phyloP scores from a whole-genome alignment of 2,797 vertebrate genomes.

The Typhlichthys eigenmanni region DNA sequence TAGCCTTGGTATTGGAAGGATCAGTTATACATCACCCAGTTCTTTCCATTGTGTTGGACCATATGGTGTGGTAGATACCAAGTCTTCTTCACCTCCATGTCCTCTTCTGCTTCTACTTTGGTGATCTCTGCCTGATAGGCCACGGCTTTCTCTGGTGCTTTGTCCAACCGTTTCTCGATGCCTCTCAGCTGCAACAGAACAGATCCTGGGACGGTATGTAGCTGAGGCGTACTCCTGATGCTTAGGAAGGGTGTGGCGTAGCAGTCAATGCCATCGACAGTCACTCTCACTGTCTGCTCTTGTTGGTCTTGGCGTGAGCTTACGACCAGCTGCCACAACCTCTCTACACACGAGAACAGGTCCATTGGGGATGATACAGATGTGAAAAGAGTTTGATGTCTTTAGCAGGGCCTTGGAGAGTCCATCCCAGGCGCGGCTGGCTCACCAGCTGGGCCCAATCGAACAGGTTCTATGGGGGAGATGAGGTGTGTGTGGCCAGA shows the following conservation, averaged over 20 bases:
- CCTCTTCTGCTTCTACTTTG: no score
- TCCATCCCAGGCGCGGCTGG: conserved; percentile 12
- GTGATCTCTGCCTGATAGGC: no score
- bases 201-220: neutral
- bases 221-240: neutral
- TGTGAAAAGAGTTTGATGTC: conserved; percentile 1
- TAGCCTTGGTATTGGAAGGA: neutral
- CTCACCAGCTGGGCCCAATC: neutral
- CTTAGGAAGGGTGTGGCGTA: conserved; percentile 18
- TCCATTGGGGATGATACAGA: neutral
- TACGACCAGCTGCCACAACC: conserved; percentile 3
- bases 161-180: conserved; percentile 12
- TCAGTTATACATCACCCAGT: neutral
- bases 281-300: neutral
- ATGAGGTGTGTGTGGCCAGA: conserved; percentile 16
- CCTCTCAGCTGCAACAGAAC: conserved; percentile 2
- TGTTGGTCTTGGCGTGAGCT: conserved; percentile 18
- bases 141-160: no score
- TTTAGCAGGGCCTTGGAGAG: conserved; percentile 13
- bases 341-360: neutral
- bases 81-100: no score
- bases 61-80: no score
- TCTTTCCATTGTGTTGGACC: no score
- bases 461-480: conserved; percentile 8
- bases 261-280: neutral